Conservation (phyloP, 2,797 vertebrate genomes). For the Enteromius fasciolatus region DNA sequence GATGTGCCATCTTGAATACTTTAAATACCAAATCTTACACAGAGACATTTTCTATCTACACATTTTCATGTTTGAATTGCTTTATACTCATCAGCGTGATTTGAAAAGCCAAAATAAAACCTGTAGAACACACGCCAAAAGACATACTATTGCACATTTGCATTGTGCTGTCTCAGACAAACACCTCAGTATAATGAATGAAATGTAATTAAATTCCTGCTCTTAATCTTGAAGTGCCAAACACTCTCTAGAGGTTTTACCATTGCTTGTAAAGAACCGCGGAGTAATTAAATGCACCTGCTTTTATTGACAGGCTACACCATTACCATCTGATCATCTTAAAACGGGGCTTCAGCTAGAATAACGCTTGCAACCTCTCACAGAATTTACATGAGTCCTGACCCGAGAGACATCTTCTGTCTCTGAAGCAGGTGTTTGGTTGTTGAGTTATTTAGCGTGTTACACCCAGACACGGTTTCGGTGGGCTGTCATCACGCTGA, state of each 20-base stretch:
- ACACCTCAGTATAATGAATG: constrained; percentile 24
- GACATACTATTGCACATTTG: constrained; percentile 10
- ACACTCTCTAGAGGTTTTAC: constrained; percentile 17
- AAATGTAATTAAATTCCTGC: constrained; percentile 35
- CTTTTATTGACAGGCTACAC: constrained; percentile 31
- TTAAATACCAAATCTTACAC: background rate
- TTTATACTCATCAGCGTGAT: background rate
- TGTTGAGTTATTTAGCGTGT: constrained; percentile 63
- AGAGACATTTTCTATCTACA: background rate
- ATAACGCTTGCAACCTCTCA: constrained; percentile 1
- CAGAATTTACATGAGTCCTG: constrained; percentile 32
- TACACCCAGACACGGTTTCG: constrained; percentile 33
- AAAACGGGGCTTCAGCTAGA: constrained; percentile 24
- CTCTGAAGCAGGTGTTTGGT: constrained; percentile 60
- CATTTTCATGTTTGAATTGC: background rate
- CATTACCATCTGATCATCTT: constrained; percentile 36
- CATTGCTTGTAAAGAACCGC: constrained; percentile 23
- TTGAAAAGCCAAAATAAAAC: background rate
- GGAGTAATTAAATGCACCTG: constrained; percentile 45
- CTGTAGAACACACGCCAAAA: constrained; percentile 6
- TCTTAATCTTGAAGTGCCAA: constrained; percentile 45
- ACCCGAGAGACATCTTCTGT: constrained; percentile 18
- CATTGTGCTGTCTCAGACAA: constrained; percentile 19
- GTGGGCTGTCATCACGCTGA: constrained; percentile 76
- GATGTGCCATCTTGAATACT: background rate